Evolutionary conservation across 2,113 vertebrate genomes (phyloP), one percentile per base, ranked within the genome.

Genomic region (Donacobius atricapilla): DNA sequence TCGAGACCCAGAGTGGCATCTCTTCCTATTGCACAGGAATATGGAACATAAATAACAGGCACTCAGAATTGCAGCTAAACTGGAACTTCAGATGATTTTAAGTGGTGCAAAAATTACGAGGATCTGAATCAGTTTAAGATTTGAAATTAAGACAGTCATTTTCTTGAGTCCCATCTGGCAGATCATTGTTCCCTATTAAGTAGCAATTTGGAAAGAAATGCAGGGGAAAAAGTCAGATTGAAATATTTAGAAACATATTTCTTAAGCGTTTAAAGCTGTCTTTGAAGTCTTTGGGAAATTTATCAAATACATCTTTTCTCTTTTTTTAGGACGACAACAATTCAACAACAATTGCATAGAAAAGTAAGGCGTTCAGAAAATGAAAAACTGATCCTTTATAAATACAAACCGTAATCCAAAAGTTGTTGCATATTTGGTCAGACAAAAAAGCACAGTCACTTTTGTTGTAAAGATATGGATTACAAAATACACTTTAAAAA

Each of bases 401-500:
- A 98, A 98, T 98, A 98, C 77, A 58, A 91, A 91, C 60, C 92
- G 95, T 96, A 94, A 96, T 83, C 86, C 95, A 93, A 88, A 76
- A 93, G 76, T 44, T 91, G 63, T 94, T 88, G 72, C 58, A 89
- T 98, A 98, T 96, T 97, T 97, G 95, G 96, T 97, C 94, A 97
- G 96, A 97, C 79, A 91, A 95, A 96, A 96, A 97, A 97, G 96
- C 97, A 96, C 92, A 95, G 86, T 96, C 76, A 90, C 68, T 94
- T 89, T 83, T 87, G 87, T 89, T 78, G 65, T 87, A 98, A 97
- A 98, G 97, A 97, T 97, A 98, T 45, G 97, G 97, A 93, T 98
- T 98, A 98, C 96, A 98, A 97, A 98, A 98, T 97, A 98, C 95
- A 97, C 80, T 97, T 98, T 92, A 95, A 90, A 97, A 57, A 25